Conservation (phyloP, 2,888 invertebrate species). For the Morpho helenor region DNA sequence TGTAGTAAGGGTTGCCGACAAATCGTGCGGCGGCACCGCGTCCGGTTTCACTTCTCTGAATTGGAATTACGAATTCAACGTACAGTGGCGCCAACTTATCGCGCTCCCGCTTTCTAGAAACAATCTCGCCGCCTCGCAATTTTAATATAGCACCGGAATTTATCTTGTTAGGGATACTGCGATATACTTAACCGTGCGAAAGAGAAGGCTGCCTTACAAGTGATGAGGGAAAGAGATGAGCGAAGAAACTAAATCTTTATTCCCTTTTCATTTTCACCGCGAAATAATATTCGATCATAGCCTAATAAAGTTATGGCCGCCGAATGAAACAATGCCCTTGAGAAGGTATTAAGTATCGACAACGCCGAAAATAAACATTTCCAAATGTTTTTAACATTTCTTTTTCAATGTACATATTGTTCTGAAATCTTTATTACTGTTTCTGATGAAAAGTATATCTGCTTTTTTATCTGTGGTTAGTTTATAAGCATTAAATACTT, state of each 20-base stretch:
- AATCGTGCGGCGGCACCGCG: slow-evolving; percentile 26
- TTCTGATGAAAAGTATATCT: too few relatives aligned
- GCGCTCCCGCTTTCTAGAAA: slow-evolving; percentile 25
- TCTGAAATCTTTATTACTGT: too few relatives aligned
- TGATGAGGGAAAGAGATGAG: background rate
- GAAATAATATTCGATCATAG: slow-evolving; percentile 8
- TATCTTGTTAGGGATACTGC: slow-evolving; percentile 7
- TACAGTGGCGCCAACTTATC: slow-evolving; percentile 35
- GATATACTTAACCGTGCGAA: slow-evolving; percentile 3
- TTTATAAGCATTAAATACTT: too few relatives aligned
- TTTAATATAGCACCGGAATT: slow-evolving; percentile 23
- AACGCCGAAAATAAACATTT: background rate
- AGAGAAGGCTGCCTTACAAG: background rate
- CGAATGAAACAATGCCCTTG: slow-evolving; percentile 2
- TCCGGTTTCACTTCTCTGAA: slow-evolving; percentile 46
- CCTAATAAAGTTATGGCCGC: slow-evolving; percentile 4
- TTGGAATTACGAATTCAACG: slow-evolving; percentile 41
- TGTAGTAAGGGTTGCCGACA: slow-evolving; percentile 24
- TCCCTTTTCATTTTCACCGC: slow-evolving; percentile 3
- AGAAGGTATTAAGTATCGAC: slow-evolving; percentile 6
- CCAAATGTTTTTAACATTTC: too few relatives aligned
- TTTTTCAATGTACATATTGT: too few relatives aligned
- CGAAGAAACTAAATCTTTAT: slow-evolving; percentile 4
- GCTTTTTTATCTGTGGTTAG: too few relatives aligned
- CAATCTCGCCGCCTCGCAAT: slow-evolving; percentile 18